A percentile compares a stretch with the other conserved stretches of the same genome.
These are phyloP conservation scores for Myiothlypis chrysogaster DNA, from an alignment of 2,797 vertebrate species.

Conservation along the genomic window DNA sequence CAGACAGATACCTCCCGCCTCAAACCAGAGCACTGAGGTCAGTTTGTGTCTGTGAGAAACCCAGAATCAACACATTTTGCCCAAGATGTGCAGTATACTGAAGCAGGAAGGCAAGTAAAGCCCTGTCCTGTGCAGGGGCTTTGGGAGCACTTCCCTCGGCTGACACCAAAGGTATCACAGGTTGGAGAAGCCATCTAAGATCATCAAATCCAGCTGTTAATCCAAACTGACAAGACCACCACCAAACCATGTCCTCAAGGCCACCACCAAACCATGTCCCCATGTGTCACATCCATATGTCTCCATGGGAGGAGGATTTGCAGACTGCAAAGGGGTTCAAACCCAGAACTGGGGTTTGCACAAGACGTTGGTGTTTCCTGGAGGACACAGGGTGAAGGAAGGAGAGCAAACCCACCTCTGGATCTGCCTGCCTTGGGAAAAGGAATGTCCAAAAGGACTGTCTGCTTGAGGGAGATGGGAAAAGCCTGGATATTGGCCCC, in stretches of 20 bases:
- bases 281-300: not conserved
- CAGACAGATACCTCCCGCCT: rapidly evolving
- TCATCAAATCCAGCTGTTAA: not conserved
- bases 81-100: not conserved
- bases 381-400: not conserved
- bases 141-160: rapidly evolving
- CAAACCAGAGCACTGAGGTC: not conserved
- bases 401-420: rapidly evolving
- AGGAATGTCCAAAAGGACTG: not conserved
- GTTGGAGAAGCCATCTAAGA: not conserved
- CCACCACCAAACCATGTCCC: not conserved
- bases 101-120: not conserved
- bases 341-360: not conserved
- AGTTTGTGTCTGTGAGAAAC: not conserved
- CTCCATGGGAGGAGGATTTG: not conserved
- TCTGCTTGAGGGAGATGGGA: not conserved
- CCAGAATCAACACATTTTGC: not conserved
- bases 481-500: not conserved
- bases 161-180: not conserved
- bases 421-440: not conserved
- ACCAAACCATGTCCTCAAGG: not conserved
- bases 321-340: not conserved
- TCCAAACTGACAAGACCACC: not conserved
- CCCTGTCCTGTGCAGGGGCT: not conserved
- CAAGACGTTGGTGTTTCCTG: rapidly evolving